Evolutionary conservation across 2,888 invertebrate species (phyloP).

Genomic region (Mythimna lalbum): DNA sequence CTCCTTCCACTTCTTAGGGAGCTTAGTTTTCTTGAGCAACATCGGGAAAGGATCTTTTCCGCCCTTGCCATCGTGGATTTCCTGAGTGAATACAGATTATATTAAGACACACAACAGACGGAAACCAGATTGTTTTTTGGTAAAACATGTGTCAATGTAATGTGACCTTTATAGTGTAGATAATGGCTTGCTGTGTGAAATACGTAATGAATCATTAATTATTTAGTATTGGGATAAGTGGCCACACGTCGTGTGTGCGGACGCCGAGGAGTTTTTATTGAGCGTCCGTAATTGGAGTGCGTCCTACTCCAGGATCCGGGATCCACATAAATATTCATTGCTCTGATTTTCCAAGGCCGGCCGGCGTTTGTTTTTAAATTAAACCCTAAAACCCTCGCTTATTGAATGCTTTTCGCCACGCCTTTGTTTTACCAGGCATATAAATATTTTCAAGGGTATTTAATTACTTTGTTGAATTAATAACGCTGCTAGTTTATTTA

Average conservation of each 20-base stretch:
- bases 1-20: conserved; percentile 94
- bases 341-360: conserved; percentile 74
- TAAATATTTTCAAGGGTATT: conserved; percentile 21
- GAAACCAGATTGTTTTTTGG: conserved; percentile 6
- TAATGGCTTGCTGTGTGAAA: conserved; percentile 15
- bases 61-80: conserved; percentile 93
- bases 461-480: conserved; percentile 31
- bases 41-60: conserved; percentile 95
- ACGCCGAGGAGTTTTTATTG: conserved; percentile 69
- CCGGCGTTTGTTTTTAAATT: conserved; percentile 71
- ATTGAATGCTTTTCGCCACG: conserved; percentile 59
- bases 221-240: conserved; percentile 50
- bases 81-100: conserved; percentile 76
- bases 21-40: conserved; percentile 93
- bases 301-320: conserved; percentile 63
- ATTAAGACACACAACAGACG: conserved; percentile 2
- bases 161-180: conserved; percentile 4
- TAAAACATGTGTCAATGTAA: conserved; percentile 7
- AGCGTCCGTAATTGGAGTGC: conserved; percentile 72
- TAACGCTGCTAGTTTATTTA: neutral
- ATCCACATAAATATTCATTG: conserved; percentile 80
- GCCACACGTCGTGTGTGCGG: conserved; percentile 50
- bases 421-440: conserved; percentile 10
- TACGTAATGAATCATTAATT: conserved; percentile 55
- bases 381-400: conserved; percentile 61